Percentiles rank a stretch among this genome's conserved stretches.
phyloP scores from a whole-genome alignment of 1,140 invertebrate genomes.

The Pteromalus puparum region DNA sequence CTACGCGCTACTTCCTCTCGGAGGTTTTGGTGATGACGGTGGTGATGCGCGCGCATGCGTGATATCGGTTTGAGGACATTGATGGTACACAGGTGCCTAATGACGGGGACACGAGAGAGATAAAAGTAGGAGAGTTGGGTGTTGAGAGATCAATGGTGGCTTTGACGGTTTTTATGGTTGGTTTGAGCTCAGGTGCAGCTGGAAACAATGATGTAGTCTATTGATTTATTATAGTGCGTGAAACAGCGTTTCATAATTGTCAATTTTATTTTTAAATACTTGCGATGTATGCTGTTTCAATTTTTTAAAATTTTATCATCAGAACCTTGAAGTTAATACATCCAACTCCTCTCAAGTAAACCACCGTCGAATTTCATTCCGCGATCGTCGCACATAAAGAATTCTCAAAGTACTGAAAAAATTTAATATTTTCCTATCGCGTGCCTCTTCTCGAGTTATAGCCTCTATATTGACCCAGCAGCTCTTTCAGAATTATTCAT shows the following conservation, averaged over 20 bases:
- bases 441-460: conserved; percentile 64
- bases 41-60: conserved; percentile 37
- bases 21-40: neutral
- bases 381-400: neutral
- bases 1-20: conserved; percentile 9
- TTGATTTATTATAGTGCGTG: no score
- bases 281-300: no score
- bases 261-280: no score
- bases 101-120: conserved; percentile 57
- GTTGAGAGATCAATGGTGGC: conserved; percentile 9
- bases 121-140: conserved; percentile 16
- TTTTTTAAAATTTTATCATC: no score
- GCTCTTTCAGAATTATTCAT: conserved; percentile 69
- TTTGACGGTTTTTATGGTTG: no score
- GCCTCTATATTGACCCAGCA: conserved; percentile 66
- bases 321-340: no score
- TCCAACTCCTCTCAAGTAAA: neutral
- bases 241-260: no score
- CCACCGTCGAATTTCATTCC: conserved; percentile 23
- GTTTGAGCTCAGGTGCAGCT: no score
- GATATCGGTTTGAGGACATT: conserved; percentile 35
- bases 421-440: conserved; percentile 38
- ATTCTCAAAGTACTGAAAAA: neutral
- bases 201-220: no score
- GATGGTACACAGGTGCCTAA: conserved; percentile 47